Evolutionary conservation across 30 jellyfish, hydroid and myxozoan species (phyloP), one percentile per base, ranked within the genome.

Genomic region (Hydractinia echinata): DNA sequence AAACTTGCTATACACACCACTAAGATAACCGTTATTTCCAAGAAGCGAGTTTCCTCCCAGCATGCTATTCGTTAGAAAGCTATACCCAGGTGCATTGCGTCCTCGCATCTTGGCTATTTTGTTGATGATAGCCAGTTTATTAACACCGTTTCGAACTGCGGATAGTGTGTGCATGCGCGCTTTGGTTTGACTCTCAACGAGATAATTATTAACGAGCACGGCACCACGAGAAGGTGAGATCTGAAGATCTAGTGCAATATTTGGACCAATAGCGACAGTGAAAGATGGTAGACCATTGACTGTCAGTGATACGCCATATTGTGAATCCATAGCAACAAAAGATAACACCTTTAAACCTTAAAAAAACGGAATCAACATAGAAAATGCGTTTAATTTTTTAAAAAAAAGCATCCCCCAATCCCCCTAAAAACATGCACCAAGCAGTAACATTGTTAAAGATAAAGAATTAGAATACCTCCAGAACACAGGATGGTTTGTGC

Each of bases 401-500:
- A 7, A 81, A 55, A n/a, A 67, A 6, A 67, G 54, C 10, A 71
- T 1, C 3, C 69, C 69, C 19, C 1, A 13, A 58, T 58, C 69
- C 69, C 69, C 19, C 15, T 16, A 67, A 67, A 67, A 21, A 67
- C 78, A 67, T 11, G 69, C 69, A 18, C 69, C 69, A 64, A 64
- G 18, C 39, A 13, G 6, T 64, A 64, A 7, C 74, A 64, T 58
- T 58, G 18, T 11, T 58, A 64, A 64, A 58, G 3, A 58, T 58
- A 18, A 58, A 58, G 3, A 30, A 8, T n/a, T 64, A 44, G 0
- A 6, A 20, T 76, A 89, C 97, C 97, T 55, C 94, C 95, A 16
- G 97, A 89, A 53, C 95, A 85, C 81, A 89, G 92, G 53, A 89
- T 89, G 53, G 97, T 89, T 55, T 89, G 97, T 5, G 97, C 95